These are phyloP conservation scores for Channa maculata DNA, from an alignment of 2,113 vertebrate species.

Conservation along the genomic window DNA sequence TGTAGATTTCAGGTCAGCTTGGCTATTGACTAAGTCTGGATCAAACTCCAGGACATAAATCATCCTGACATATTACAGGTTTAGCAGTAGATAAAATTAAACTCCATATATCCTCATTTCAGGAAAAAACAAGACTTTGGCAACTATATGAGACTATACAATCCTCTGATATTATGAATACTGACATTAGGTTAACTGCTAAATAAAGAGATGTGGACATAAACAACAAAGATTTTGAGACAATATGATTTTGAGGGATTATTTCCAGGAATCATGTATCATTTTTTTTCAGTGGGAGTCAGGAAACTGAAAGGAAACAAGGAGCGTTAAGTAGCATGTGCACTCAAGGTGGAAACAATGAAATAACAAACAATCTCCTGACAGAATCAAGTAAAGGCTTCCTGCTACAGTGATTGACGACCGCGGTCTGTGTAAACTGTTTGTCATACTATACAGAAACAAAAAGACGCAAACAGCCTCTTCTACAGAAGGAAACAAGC, in stretches of 20 bases:
- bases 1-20: conserved; percentile 24
- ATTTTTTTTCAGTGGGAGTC: conserved; percentile 12
- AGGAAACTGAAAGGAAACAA: conserved; percentile 10
- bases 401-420: conserved; percentile 42
- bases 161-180: not conserved
- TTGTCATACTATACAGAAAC: conserved; percentile 17
- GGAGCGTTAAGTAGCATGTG: conserved; percentile 29
- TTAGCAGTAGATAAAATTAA: conserved; percentile 8
- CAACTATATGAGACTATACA: not conserved
- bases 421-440: not conserved
- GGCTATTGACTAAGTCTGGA: conserved; percentile 14
- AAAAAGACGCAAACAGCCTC: not conserved
- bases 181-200: not conserved
- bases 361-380: conserved; percentile 42
- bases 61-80: not conserved
- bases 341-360: conserved; percentile 59
- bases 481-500: not conserved
- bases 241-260: conserved; percentile 42
- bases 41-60: conserved; percentile 19
- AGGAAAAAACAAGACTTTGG: conserved; percentile 4
- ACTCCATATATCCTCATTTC: conserved; percentile 18
- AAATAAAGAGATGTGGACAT: not conserved
- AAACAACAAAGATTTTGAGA: not conserved
- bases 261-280: conserved; percentile 29
- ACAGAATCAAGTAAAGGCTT: conserved; percentile 53